A percentile compares a stretch with the other conserved stretches of the same genome.
Evolutionary conservation across 2,113 vertebrate species (phyloP).

Genomic region (Macaca nemestrina): DNA sequence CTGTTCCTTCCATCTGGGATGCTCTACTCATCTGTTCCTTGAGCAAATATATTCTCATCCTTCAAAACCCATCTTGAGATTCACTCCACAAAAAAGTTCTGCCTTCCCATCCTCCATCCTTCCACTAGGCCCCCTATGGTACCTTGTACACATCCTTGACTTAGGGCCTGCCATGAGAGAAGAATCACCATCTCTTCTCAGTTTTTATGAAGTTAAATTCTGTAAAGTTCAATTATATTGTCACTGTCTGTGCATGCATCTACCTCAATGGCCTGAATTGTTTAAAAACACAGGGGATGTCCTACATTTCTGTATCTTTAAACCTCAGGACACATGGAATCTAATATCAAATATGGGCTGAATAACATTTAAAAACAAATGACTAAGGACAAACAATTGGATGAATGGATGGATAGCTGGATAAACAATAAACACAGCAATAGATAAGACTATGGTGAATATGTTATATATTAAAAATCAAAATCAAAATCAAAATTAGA

Average conservation of each 20-base stretch:
- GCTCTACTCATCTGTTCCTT: background rate
- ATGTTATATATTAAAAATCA: constrained; percentile 17
- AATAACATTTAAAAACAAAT: background rate
- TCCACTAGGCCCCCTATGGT: background rate
- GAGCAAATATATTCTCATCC: background rate
- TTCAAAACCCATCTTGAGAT: background rate
- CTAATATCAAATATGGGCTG: background rate
- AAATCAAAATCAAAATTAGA: constrained; percentile 52
- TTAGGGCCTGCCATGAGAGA: background rate
- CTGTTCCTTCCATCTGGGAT: background rate
- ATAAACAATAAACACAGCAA: background rate
- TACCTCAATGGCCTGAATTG: background rate
- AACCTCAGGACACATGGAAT: background rate
- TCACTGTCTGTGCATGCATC: background rate
- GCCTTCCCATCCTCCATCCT: background rate
- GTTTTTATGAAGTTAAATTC: background rate
- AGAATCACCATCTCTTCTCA: background rate
- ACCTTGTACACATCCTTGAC: background rate
- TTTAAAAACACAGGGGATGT: background rate
- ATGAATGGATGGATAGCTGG: background rate
- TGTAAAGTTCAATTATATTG: background rate
- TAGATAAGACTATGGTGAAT: background rate
- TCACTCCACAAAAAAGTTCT: background rate
- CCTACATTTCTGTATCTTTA: background rate
- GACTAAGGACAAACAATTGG: background rate